phyloP scores from a whole-genome alignment of 2,797 vertebrate species.

The Ibycter americanus region DNA sequence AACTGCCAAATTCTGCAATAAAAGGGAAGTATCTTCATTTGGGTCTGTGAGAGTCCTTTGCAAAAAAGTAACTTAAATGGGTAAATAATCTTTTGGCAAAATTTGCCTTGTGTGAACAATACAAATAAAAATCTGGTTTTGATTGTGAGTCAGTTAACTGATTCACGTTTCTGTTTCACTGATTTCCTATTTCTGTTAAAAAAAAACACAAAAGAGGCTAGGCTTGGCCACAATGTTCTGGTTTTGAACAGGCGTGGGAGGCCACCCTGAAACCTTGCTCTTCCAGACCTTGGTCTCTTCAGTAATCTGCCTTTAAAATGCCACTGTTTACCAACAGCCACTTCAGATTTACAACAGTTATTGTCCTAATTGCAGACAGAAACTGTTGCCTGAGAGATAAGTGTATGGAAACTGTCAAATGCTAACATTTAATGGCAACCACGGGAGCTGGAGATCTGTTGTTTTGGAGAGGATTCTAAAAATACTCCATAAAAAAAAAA shows the following conservation, averaged over 20 bases:
- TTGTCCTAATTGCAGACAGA: constrained; percentile 14
- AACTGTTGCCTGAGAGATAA: constrained; percentile 1
- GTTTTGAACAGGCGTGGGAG: not conserved
- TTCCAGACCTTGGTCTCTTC: not conserved
- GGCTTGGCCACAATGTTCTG: not conserved
- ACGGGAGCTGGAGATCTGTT: constrained; percentile 25
- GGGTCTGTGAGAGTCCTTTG: not conserved
- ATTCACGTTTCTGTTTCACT: not conserved
- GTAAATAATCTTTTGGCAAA: not conserved
- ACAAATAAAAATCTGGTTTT: not conserved
- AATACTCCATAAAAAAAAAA: not conserved
- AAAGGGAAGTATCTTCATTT: not conserved
- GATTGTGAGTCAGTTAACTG: not conserved
- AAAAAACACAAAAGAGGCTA: too few species aligned
- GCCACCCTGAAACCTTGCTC: not conserved
- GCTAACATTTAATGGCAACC: constrained; percentile 41
- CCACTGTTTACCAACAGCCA: not conserved
- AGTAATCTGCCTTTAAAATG: not conserved
- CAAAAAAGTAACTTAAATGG: not conserved
- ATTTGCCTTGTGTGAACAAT: not conserved
- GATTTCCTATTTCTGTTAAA: not conserved
- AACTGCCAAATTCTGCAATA: not conserved
- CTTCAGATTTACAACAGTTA: not conserved
- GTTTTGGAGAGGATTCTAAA: constrained; percentile 36
- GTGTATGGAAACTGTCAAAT: constrained; percentile 40